Base-by-base conservation (phyloP, 2,797 vertebrate genomes). In the Ataeniobius toweri region DNA sequence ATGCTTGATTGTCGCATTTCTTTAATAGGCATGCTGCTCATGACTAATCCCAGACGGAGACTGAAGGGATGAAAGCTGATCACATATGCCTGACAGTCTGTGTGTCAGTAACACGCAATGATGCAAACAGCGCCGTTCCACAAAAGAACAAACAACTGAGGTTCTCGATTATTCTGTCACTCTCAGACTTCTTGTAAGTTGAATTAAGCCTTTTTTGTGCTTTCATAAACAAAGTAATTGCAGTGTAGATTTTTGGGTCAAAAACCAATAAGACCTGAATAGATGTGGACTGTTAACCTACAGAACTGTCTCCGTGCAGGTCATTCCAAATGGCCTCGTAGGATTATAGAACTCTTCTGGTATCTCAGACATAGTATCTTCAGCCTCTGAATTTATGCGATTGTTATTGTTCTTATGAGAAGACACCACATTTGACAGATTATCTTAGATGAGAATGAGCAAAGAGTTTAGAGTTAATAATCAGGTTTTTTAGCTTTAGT, bases 81-180 rank as follows among this genome's bases (percentile, higher is more conserved):
- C 76, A 24, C 85, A 85, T 84, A 85, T 84, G 89, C 72, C 68
- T 24, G 28, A 72, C 88, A 82, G 85, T 72, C 84, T 84, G 83
- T 72, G 84, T 84, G 82, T 86, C 77, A 65, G 6, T 58, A 78
- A 80, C 85, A 83, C 73, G 41, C 68, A 73, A 56, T 31, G 56
- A 58, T 59, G 28, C 67, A 77, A 81, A 77, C 58, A 76, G 31
- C 14, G 41, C 65, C 84, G 79, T 82, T 73, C 83, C 81, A 63
- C 70, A 74, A 44, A 74, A 39, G 74, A 82, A 83, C 78, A 82
- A 86, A 83, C 81, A 74, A 26, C 70, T 24, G 16, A 69, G 46
- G 20, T 67, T 72, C 79, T 76, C 77, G 3, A 13, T 10, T 63
- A 78, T 74, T 81, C 36, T 56, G 82, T 81, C 79, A 55, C 77